Base-by-base conservation (phyloP, 1,140 invertebrate genomes). In the Trypoxylus dichotomus region DNA sequence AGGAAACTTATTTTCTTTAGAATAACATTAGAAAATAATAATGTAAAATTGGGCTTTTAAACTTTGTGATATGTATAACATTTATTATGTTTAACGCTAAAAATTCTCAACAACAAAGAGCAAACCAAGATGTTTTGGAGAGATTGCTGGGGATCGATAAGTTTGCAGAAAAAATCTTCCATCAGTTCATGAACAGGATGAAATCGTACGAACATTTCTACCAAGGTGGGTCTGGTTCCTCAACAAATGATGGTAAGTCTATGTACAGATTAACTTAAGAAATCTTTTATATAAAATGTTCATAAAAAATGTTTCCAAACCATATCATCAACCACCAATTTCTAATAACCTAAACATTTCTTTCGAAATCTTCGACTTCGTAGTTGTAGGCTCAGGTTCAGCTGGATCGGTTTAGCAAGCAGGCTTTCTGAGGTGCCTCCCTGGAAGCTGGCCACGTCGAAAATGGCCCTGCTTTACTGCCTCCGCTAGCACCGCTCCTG, bases 391-490 rank as follows among this genome's bases (percentile, higher is more conserved):
- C 21, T 84, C 83, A 3, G 85, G 89, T 10, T 90, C 91, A 0
- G 88, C 89, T 0, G 90, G 90, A 2, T 87, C 88, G 5, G 88
- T 87, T 0, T 91, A 10, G 92, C 92, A 7, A 93, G 92, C 81
- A 85, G 92, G 75, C 83, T 97, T n/a, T 92, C 94, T 5, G 94
- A 95, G 87, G 88, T 91, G 73, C 78, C 87, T 74, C 80, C 91
- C 76, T 93, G 91, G 87, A 94, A 86, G 91, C 90, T 7, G 93
- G 93, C 63, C 76, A 79, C 88, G 87, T 73, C 89, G 92, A 73
- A 91, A 93, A 81, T 91, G 90, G 25, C 90, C 85, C 94, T 6
- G 92, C 93, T 0, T 93, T 95, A 80, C 90, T 95, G 6, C 94
- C 94, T 0, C 85, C 92, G 8, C 85, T 94, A 29, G 92, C 93